Evolutionary conservation across 35 echinoderm and acorn worm genomes (phyloP).

Genomic region (Eucidaris tribuloides): DNA sequence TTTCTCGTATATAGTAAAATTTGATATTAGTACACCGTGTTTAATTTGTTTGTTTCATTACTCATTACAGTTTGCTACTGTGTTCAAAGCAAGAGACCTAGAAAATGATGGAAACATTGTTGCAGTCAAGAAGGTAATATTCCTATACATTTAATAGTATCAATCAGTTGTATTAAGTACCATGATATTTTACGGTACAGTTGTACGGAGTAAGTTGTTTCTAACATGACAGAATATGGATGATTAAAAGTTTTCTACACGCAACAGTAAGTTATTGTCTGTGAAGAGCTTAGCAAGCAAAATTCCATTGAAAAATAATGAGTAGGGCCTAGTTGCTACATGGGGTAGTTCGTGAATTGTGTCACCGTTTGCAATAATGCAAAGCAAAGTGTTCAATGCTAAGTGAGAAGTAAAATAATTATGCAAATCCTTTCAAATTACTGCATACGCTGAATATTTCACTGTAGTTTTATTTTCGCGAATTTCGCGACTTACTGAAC

Average conservation of each 20-base stretch:
- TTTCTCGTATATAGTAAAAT: not conserved
- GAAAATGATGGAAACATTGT: conserved; percentile 78
- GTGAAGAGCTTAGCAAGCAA: not conserved
- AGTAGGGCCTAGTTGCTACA: too few species aligned
- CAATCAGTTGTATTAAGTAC: not conserved
- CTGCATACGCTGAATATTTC: too few species aligned
- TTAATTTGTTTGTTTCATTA: conserved; percentile 15
- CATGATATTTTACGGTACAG: not conserved
- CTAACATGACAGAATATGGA: not conserved
- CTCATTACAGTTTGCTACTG: conserved; percentile 89
- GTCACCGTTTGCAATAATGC: too few species aligned
- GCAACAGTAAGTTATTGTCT: not conserved
- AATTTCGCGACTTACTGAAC: too few species aligned
- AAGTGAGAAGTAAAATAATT: too few species aligned
- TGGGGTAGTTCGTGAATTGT: too few species aligned
- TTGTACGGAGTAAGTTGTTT: not conserved
- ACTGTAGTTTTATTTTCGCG: too few species aligned
- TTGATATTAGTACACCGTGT: not conserved
- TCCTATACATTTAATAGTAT: not conserved
- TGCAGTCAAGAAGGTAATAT: conserved; percentile 92
- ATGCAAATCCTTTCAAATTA: too few species aligned
- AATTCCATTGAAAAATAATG: not conserved
- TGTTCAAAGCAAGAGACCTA: conserved; percentile 92
- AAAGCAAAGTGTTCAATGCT: too few species aligned
- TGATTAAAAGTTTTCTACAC: not conserved